A percentile compares a stretch with the other conserved stretches of the same genome.
Evolutionary conservation across 2,113 vertebrate genomes (phyloP).

Genomic region (Enhydra lutris): DNA sequence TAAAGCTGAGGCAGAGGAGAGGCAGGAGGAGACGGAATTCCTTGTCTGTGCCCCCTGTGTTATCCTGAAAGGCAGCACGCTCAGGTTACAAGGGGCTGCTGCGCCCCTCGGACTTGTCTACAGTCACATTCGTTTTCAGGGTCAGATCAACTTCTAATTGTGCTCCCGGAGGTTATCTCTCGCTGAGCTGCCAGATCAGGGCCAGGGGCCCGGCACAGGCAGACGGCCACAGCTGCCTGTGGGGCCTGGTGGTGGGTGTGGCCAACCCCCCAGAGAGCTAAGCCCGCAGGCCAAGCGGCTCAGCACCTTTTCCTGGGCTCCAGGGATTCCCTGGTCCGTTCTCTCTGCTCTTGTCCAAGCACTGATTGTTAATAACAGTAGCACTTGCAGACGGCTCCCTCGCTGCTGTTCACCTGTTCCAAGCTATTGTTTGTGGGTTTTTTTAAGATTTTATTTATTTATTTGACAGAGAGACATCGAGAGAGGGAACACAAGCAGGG

Average conservation of each 20-base stretch:
- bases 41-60: neutral
- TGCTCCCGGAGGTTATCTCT: neutral
- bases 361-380: neutral
- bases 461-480: too few species aligned
- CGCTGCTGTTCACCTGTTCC: neutral
- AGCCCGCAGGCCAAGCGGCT: fast-evolving
- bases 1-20: constrained; percentile 32
- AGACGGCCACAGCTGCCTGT: neutral
- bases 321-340: neutral
- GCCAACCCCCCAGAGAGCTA: neutral
- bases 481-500: too few species aligned
- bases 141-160: neutral
- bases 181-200: neutral
- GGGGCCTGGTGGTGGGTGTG: neutral
- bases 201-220: neutral
- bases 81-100: neutral
- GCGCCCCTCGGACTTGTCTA: too few species aligned
- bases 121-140: neutral
- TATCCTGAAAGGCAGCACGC: neutral
- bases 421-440: neutral
- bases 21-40: constrained; percentile 11
- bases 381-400: neutral
- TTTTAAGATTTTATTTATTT: too few species aligned
- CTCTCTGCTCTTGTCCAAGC: neutral
- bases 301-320: neutral